Evolutionary conservation across 2,113 vertebrate species (phyloP).

Genomic region (Cynocephalus volans): DNA sequence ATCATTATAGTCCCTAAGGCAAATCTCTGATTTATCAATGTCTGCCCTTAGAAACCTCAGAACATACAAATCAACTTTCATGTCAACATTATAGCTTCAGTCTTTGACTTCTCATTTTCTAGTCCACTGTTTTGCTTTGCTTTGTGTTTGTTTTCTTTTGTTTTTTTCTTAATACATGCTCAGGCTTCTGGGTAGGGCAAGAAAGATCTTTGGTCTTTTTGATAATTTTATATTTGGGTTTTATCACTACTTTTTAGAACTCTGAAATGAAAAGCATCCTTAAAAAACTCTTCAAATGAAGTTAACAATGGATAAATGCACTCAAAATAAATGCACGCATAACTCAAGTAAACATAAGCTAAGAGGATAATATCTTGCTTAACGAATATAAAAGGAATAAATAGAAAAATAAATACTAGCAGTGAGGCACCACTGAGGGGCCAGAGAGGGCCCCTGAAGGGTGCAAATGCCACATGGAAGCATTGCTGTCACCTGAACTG

Average conservation of each 20-base stretch:
- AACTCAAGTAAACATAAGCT: neutral
- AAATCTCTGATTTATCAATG: constrained; percentile 20
- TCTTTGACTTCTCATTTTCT: constrained; percentile 70
- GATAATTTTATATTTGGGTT: constrained; percentile 29
- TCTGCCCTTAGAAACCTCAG: constrained; percentile 58
- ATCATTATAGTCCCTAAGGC: neutral
- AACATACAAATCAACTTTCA: constrained; percentile 53
- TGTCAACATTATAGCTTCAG: constrained; percentile 44
- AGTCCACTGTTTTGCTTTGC: neutral
- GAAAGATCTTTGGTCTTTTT: neutral
- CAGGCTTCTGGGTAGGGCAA: neutral
- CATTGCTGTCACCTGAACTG: neutral
- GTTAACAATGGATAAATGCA: neutral
- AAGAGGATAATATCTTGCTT: neutral
- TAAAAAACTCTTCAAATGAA: constrained; percentile 7
- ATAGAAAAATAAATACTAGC: neutral
- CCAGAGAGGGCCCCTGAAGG: too few relatives aligned
- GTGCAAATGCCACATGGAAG: fast-evolving
- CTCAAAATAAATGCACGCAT: neutral
- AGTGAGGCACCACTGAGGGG: neutral
- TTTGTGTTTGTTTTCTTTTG: neutral
- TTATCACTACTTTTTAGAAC: neutral
- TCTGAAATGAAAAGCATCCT: neutral
- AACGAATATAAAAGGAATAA: neutral
- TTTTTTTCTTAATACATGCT: neutral